Conservation (phyloP, 92 coral and sea anemone species). For the Epizoanthus fatuus region DNA sequence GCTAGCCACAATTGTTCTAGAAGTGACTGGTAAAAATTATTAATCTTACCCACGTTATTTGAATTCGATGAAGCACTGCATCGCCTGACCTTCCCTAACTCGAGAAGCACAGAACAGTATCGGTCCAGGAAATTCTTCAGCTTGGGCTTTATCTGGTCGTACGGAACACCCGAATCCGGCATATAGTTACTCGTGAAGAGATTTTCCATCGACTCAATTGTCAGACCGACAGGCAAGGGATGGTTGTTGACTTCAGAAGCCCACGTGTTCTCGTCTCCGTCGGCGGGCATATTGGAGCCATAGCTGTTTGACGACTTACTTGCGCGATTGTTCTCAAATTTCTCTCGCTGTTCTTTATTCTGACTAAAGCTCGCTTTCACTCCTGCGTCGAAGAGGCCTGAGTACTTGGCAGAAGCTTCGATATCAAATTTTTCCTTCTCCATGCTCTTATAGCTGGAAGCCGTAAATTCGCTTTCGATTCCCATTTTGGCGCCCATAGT, state of each 20-base stretch:
- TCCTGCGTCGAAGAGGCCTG: not conserved
- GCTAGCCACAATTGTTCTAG: no score
- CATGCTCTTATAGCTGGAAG: not conserved
- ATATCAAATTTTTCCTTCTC: not conserved
- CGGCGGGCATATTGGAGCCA: not conserved
- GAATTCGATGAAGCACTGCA: slow-evolving; percentile 24
- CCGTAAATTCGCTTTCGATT: not conserved
- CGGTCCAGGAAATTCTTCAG: slow-evolving; percentile 30
- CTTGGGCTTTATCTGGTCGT: not conserved
- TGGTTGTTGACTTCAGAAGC: slow-evolving; percentile 14
- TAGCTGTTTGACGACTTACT: not conserved
- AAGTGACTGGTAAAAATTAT: no score
- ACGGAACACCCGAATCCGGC: slow-evolving; percentile 14
- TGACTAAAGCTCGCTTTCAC: not conserved
- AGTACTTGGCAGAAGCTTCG: not conserved
- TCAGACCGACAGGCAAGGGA: slow-evolving; percentile 46
- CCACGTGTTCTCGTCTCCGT: not conserved
- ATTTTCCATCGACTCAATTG: slow-evolving; percentile 28
- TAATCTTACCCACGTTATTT: no score
- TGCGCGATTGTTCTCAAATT: slow-evolving; percentile 11
- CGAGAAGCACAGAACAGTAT: slow-evolving; percentile 25
- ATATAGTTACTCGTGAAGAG: slow-evolving; percentile 46
- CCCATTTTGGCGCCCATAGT: slow-evolving; percentile 2
- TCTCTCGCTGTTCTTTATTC: not conserved
- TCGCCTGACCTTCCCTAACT: slow-evolving; percentile 37